A percentile compares a stretch with the other conserved stretches of the same genome.
phyloP scores from a whole-genome alignment of 2,888 invertebrate genomes.

The Electrophaes corylata region DNA sequence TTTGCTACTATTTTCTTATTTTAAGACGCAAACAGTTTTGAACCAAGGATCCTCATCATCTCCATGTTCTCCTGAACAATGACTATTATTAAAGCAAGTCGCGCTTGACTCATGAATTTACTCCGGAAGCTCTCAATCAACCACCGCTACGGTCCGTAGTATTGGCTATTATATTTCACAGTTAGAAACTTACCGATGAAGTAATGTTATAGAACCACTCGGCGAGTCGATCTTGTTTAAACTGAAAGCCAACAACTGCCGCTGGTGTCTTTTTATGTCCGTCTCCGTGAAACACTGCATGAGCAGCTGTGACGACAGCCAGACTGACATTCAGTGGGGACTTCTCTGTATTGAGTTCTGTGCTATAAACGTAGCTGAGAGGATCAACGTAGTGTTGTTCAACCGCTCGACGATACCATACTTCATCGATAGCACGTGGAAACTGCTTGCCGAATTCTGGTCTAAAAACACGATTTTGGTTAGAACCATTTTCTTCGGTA shows the following conservation, averaged over 20 bases:
- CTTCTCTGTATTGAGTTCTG: slow-evolving; percentile 69
- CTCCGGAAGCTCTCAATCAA: too few relatives aligned
- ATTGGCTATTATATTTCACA: too few relatives aligned
- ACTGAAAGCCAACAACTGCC: slow-evolving; percentile 91
- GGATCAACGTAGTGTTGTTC: slow-evolving; percentile 92
- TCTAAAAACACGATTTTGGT: slow-evolving; percentile 60
- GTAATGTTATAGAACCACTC: slow-evolving; percentile 92
- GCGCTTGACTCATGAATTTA: too few relatives aligned
- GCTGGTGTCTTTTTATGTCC: slow-evolving; percentile 86
- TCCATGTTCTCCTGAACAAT: too few relatives aligned
- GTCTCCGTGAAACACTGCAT: slow-evolving; percentile 90
- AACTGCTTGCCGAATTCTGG: slow-evolving; percentile 89
- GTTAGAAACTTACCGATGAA: slow-evolving; percentile 82
- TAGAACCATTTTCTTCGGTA: background rate
- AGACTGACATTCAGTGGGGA: slow-evolving; percentile 84
- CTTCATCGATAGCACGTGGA: slow-evolving; percentile 92
- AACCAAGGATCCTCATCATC: too few relatives aligned
- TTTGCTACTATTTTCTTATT: too few relatives aligned
- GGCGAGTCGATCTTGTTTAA: slow-evolving; percentile 90
- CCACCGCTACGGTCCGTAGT: too few relatives aligned
- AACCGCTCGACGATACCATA: slow-evolving; percentile 95
- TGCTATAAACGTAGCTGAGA: slow-evolving; percentile 90
- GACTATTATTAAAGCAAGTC: too few relatives aligned
- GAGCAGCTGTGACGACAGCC: slow-evolving; percentile 92
- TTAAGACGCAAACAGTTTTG: too few relatives aligned